phyloP scores from a whole-genome alignment of 2,888 invertebrate genomes.

The Cheilosia soror region DNA sequence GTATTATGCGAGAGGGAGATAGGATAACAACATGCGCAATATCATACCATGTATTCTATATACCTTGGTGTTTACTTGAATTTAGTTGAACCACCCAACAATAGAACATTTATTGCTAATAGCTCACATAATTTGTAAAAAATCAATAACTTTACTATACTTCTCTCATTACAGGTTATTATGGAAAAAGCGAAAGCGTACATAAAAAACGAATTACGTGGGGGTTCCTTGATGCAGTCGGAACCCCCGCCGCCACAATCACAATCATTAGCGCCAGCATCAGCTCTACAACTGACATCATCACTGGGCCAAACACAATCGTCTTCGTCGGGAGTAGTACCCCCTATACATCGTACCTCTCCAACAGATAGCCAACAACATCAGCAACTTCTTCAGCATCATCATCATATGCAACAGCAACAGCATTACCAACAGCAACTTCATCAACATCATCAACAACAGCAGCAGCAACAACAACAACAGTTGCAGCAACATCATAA shows the following conservation, averaged over 20 bases:
- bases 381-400: slow-evolving; percentile 53
- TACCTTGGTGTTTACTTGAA: background rate
- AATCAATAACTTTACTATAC: background rate
- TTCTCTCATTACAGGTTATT: slow-evolving; percentile 77
- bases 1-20: too few relatives aligned
- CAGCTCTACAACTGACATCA: slow-evolving; percentile 55
- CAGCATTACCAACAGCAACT: slow-evolving; percentile 47
- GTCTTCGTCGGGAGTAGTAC: slow-evolving; percentile 61
- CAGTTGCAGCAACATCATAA: slow-evolving; percentile 72
- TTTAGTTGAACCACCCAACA: background rate
- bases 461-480: slow-evolving; percentile 47
- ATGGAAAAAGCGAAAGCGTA: slow-evolving; percentile 90
- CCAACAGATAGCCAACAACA: slow-evolving; percentile 67
- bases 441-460: slow-evolving; percentile 40
- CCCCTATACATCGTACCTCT: slow-evolving; percentile 65
- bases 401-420: slow-evolving; percentile 47
- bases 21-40: too few relatives aligned
- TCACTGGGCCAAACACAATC: slow-evolving; percentile 62
- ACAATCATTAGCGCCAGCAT: slow-evolving; percentile 75
- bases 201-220: slow-evolving; percentile 89
- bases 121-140: background rate
- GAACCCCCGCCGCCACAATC: slow-evolving; percentile 72
- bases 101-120: too few relatives aligned
- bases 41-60: too few relatives aligned
- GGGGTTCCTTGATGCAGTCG: slow-evolving; percentile 81